Percentiles rank a stretch among this genome's conserved stretches.
phyloP scores from a whole-genome alignment of 2,888 invertebrate genomes.

The Corbicula japonica region DNA sequence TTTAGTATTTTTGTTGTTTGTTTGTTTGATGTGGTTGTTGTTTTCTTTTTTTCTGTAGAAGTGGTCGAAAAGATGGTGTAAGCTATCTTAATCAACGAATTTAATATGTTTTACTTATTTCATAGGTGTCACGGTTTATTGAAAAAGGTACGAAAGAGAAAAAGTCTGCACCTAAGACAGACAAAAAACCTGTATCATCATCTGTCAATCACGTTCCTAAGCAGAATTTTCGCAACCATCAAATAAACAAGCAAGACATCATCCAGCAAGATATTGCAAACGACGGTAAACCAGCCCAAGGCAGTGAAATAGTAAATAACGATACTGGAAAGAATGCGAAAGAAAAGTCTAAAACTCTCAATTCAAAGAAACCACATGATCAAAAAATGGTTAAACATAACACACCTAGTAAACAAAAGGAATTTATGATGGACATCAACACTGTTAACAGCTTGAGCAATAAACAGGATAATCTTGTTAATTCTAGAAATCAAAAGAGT shows the following conservation, averaged over 20 bases:
- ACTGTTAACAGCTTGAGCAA: no score
- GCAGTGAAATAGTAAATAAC: background rate
- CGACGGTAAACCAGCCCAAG: background rate
- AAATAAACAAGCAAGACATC: slow-evolving; percentile 14
- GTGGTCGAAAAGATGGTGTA: no score
- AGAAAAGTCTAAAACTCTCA: background rate
- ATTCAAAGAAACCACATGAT: background rate
- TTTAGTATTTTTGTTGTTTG: no score
- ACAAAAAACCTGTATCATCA: background rate
- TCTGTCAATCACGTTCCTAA: background rate
- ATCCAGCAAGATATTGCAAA: background rate
- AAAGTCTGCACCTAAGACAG: slow-evolving; percentile 5
- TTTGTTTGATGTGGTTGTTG: no score
- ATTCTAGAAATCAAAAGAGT: no score
- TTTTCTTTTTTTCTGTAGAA: no score
- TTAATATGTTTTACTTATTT: background rate
- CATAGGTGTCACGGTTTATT: slow-evolving; percentile 15
- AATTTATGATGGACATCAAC: no score
- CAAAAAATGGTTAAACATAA: no score
- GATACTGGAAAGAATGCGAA: background rate
- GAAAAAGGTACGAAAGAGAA: background rate
- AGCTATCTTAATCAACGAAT: background rate
- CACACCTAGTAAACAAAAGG: no score
- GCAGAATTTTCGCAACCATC: slow-evolving; percentile 21
- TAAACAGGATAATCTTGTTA: no score